Conservation (phyloP, 2,113 vertebrate species). For the Eulacestoma nigropectus region DNA sequence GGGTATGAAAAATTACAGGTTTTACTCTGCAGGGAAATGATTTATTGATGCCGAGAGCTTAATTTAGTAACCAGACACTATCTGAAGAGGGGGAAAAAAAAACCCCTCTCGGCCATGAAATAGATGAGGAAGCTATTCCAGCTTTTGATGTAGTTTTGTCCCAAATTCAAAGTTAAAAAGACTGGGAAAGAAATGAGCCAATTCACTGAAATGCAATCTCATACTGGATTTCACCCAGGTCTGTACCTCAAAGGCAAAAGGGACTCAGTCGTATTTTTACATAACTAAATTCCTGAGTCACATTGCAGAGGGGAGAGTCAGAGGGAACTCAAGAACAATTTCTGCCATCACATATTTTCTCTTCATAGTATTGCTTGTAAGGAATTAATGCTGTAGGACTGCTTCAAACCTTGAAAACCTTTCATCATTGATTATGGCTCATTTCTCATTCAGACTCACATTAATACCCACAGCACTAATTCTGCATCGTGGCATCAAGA, state of each 20-base stretch:
- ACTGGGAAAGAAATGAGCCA: slow-evolving; percentile 52
- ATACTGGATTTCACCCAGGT: slow-evolving; percentile 40
- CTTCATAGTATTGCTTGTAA: background rate
- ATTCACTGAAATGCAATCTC: slow-evolving; percentile 51
- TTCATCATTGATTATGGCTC: background rate
- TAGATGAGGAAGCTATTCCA: background rate
- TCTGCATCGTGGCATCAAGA: background rate
- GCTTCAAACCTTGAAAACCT: background rate
- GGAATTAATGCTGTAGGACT: slow-evolving; percentile 23
- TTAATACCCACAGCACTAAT: background rate
- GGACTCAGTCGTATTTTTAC: slow-evolving; percentile 16
- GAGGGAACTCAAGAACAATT: background rate
- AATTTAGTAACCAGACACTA: background rate
- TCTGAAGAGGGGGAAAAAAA: background rate
- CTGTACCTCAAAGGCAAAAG: slow-evolving; percentile 41
- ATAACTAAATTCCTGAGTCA: slow-evolving; percentile 37
- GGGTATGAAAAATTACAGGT: background rate
- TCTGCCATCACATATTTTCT: slow-evolving; percentile 5
- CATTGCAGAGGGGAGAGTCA: slow-evolving; percentile 11
- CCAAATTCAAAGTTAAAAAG: slow-evolving; percentile 49
- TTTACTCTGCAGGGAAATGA: background rate
- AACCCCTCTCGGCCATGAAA: accelerated
- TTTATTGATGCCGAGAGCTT: background rate
- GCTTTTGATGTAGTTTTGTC: slow-evolving; percentile 21
- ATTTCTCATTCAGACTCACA: background rate